Conservation (phyloP, 2,888 invertebrate species). For the Yponomeuta sedellus region DNA sequence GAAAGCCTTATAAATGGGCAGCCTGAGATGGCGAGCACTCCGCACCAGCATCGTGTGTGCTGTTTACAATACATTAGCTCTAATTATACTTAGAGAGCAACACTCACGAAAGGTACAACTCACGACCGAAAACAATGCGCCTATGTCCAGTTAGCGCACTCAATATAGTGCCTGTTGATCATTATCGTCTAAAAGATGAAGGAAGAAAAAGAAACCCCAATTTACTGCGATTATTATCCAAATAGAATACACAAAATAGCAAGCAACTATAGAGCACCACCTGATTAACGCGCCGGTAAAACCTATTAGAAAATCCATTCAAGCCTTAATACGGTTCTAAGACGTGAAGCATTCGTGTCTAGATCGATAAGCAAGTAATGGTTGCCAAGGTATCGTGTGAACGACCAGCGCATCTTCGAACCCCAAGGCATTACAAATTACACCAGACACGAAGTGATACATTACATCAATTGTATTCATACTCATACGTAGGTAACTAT, state of each 20-base stretch:
- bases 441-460: constrained; percentile 8
- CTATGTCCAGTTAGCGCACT: constrained; percentile 11
- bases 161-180: not conserved
- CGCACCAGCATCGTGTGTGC: constrained; percentile 36
- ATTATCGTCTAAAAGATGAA: not conserved
- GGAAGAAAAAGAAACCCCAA: not conserved
- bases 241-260: not conserved
- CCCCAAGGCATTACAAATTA: constrained; percentile 12
- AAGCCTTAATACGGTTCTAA: constrained; percentile 6
- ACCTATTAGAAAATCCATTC: not conserved
- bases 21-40: constrained; percentile 30
- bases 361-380: constrained; percentile 12
- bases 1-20: constrained; percentile 55
- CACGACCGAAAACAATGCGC: constrained; percentile 40
- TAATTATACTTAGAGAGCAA: constrained; percentile 55
- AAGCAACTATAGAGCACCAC: not conserved
- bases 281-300: not conserved
- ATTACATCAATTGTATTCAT: not conserved
- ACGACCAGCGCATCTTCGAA: constrained; percentile 9
- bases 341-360: constrained; percentile 7
- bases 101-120: constrained; percentile 34
- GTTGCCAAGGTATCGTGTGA: constrained; percentile 7
- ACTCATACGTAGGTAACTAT: not conserved
- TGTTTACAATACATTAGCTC: constrained; percentile 62
- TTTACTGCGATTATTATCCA: not conserved